A percentile compares a stretch with the other conserved stretches of the same genome.
Evolutionary conservation across 2,888 invertebrate species (phyloP).

Genomic region (Lasiommata megera): DNA sequence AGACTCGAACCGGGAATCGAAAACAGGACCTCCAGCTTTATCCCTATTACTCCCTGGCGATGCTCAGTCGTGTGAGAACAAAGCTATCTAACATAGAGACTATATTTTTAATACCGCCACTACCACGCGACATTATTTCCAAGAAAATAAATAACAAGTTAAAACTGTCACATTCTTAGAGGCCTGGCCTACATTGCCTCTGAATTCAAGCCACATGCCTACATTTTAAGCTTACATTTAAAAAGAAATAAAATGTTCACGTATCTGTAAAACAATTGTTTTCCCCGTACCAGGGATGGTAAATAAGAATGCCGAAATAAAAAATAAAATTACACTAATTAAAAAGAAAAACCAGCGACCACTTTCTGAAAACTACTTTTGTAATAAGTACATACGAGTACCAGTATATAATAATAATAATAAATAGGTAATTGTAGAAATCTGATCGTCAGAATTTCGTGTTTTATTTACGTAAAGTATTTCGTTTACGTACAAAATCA

Average conservation of each 20-base stretch:
- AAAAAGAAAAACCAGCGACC: neutral
- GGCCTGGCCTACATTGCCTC: constrained; percentile 3
- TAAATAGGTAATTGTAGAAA: too few relatives aligned
- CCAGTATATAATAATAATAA: too few relatives aligned
- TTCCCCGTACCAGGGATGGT: neutral
- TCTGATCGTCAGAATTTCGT: too few relatives aligned
- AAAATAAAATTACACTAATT: neutral
- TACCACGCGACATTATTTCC: neutral
- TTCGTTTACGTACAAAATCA: too few relatives aligned
- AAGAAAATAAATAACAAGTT: neutral
- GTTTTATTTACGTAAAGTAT: too few relatives aligned
- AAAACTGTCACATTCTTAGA: constrained; percentile 7
- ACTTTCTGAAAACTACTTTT: neutral
- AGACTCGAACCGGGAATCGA: too few relatives aligned
- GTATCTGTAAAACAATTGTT: constrained; percentile 5
- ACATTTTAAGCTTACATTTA: constrained; percentile 5
- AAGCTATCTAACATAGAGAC: neutral
- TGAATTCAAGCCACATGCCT: constrained; percentile 7
- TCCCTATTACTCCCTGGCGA: too few relatives aligned
- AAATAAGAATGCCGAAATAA: neutral
- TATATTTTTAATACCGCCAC: neutral
- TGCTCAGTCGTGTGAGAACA: neutral
- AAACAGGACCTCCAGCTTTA: too few relatives aligned
- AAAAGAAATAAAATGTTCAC: constrained; percentile 2
- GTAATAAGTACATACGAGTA: too few relatives aligned